Evolutionary conservation across 1,140 invertebrate species (phyloP), one percentile per base, ranked within the genome.

Genomic region (Drosophila pruinosa): DNA sequence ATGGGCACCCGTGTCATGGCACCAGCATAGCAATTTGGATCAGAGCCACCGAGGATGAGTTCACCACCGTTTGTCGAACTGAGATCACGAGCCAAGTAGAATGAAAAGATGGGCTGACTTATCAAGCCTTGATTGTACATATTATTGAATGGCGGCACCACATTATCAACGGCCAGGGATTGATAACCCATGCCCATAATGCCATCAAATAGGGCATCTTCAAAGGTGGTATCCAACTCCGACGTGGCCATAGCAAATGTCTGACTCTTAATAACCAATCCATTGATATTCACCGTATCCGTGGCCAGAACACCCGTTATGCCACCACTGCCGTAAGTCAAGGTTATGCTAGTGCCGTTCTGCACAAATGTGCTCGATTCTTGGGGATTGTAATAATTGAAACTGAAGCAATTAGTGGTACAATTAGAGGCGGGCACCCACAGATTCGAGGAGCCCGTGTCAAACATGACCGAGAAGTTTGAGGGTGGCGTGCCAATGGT

Each of bases 381-480:
- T 12, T 86, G 93, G 65, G 95, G 95, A 92, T 99, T 95, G 92
- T 99, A 99, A 19, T 31, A 59, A 4, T 96, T 95, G 92, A 99
- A 98, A 4, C 38, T 61, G 28, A 19, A n/a, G 92, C 98, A 99
- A 70, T 94, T 93, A 94, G 19, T 10, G 90, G 19, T 10, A 90
- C 98, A 99, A 89, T 97, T 95, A 92, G 97, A 98, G 0, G 98
- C 99, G 8, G 99, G 98, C 62, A 99, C 95, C 99, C 99, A 99
- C 26, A 99, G 93, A 92, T 99, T 99, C n/a, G 98, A 98, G 2
- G 98, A 99, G 47, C 99, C 99, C 12, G 98, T 98, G 91, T 99
- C 99, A 92, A 99, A 99, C 47, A 99, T 95, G 41, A 99, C 98
- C 78, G 95, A 96, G 92, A 99, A 99, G 0, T 92, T 92, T 92